Conservation (phyloP, 2,888 invertebrate genomes). For the Synanthedon tipuliformis region DNA sequence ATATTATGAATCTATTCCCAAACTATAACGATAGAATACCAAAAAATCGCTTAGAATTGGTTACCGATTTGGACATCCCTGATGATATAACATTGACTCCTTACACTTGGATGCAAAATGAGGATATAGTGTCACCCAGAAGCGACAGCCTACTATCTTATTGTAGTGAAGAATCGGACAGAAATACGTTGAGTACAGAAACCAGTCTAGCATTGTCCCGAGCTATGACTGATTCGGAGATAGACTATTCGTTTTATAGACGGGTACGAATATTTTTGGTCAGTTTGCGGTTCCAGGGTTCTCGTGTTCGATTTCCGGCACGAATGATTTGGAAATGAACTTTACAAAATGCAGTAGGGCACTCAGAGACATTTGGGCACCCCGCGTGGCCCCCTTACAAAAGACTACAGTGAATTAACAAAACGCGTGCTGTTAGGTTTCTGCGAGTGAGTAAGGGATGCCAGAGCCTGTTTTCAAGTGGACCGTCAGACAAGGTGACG, state of each 20-base stretch:
- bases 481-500: no score
- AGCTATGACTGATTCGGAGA: constrained; percentile 58
- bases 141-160: constrained; percentile 29
- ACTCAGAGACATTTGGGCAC: no score
- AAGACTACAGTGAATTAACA: no score
- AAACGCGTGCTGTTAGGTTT: no score
- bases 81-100: constrained; percentile 35
- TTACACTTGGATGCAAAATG: constrained; percentile 33
- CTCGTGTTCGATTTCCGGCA: no score
- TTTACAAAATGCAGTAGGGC: no score
- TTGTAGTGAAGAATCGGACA: constrained; percentile 19
- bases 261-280: constrained; percentile 24
- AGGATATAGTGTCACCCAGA: constrained; percentile 19
- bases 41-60: constrained; percentile 38
- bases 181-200: constrained; percentile 28
- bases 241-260: constrained; percentile 42
- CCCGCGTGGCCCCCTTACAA: no score
- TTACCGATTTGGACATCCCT: constrained; percentile 45
- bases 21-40: constrained; percentile 40
- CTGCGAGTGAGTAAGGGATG: no score
- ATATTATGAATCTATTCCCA: constrained; percentile 40
- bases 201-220: constrained; percentile 47
- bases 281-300: no score
- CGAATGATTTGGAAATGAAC: no score
- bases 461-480: no score